Conservation (phyloP, 1,140 invertebrate genomes). For the Drosophila erecta region DNA sequence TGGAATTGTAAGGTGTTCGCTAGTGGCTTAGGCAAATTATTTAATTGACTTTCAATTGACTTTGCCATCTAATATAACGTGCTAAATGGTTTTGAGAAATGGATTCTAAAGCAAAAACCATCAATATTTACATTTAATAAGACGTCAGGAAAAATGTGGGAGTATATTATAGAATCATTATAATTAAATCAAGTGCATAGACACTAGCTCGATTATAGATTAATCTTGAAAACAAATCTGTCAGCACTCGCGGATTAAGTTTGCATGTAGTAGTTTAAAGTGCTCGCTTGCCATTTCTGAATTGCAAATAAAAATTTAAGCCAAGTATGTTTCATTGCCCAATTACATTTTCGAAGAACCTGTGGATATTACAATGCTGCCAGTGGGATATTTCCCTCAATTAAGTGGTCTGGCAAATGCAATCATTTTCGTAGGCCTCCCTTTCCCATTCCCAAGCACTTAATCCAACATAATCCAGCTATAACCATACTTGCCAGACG, state of each 20-base stretch:
- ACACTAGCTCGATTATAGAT: background rate
- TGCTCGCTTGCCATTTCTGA: background rate
- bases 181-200: background rate
- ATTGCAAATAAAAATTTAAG: background rate
- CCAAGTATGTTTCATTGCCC: background rate
- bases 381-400: conserved; percentile 21
- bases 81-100: background rate
- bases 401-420: conserved; percentile 13
- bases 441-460: conserved; percentile 44
- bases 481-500: conserved; percentile 40
- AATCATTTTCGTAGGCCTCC: conserved; percentile 39
- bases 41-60: conserved; percentile 8
- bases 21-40: conserved; percentile 6
- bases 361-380: background rate
- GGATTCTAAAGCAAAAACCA: background rate
- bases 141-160: background rate
- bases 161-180: background rate
- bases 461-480: conserved; percentile 41
- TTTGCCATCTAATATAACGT: background rate
- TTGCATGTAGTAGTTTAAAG: background rate
- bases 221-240: background rate
- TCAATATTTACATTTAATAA: background rate
- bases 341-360: conserved; percentile 2
- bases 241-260: background rate
- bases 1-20: conserved; percentile 33